Conservation (phyloP, 2,888 invertebrate species). For the Tetragnatha montana region DNA sequence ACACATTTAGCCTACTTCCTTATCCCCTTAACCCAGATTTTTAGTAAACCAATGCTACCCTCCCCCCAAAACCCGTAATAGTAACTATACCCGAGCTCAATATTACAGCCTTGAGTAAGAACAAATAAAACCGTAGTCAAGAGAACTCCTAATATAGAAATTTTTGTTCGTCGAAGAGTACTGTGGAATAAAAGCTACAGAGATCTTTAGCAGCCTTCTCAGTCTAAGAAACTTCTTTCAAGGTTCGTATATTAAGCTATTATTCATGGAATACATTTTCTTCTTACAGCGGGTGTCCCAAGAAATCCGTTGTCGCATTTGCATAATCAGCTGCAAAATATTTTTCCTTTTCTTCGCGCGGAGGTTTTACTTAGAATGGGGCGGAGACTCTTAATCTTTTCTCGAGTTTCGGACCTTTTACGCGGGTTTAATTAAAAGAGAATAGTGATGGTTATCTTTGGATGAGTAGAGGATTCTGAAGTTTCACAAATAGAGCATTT, state of each 20-base stretch:
- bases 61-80: background rate
- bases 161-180: background rate
- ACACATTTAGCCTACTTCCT: background rate
- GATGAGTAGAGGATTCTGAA: no score
- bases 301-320: slow-evolving; percentile 52
- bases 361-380: slow-evolving; percentile 21
- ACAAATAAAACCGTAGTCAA: background rate
- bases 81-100: background rate
- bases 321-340: slow-evolving; percentile 58
- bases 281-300: slow-evolving; percentile 40
- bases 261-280: slow-evolving; percentile 63
- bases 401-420: background rate
- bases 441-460: background rate
- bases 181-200: slow-evolving; percentile 20
- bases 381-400: slow-evolving; percentile 19
- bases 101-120: background rate
- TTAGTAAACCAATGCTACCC: background rate
- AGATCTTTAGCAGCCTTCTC: slow-evolving; percentile 28
- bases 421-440: slow-evolving; percentile 42
- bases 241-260: slow-evolving; percentile 58
- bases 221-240: slow-evolving; percentile 37
- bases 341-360: slow-evolving; percentile 13
- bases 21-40: background rate
- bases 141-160: slow-evolving; percentile 10
- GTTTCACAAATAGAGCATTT: no score